Conservation (phyloP, 2,888 invertebrate genomes). For the Dyspetes luteomarginatus region DNA sequence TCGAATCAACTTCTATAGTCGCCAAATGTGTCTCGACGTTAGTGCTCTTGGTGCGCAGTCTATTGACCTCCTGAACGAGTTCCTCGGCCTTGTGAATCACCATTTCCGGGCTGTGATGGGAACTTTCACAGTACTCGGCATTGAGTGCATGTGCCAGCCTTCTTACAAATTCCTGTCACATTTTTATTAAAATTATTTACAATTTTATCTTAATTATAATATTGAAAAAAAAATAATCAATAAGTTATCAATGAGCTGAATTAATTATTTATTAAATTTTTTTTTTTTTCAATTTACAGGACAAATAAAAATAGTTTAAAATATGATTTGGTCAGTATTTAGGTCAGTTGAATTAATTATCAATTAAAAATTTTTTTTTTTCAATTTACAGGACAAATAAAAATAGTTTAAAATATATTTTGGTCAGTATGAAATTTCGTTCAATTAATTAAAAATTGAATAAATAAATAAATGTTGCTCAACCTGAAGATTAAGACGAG, state of each 20-base stretch:
- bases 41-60: constrained; percentile 86
- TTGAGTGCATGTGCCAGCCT: constrained; percentile 90
- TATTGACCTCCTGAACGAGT: constrained; percentile 89
- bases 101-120: constrained; percentile 87
- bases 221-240: constrained; percentile 3
- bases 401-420: too few relatives aligned
- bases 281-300: too few relatives aligned
- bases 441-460: neutral
- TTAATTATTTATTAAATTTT: too few relatives aligned
- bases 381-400: too few relatives aligned
- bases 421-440: neutral
- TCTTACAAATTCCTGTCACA: constrained; percentile 89
- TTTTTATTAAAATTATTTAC: constrained; percentile 2
- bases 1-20: constrained; percentile 87
- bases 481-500: constrained; percentile 83
- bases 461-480: neutral
- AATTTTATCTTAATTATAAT: neutral
- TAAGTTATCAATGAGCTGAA: too few relatives aligned
- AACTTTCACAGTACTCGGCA: constrained; percentile 88
- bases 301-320: too few relatives aligned
- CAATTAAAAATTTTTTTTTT: too few relatives aligned
- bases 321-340: too few relatives aligned
- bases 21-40: constrained; percentile 83
- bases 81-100: constrained; percentile 91
- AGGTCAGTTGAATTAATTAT: too few relatives aligned